phyloP scores from a whole-genome alignment of 2,888 invertebrate genomes.

The Cryptocheilus praepositus region DNA sequence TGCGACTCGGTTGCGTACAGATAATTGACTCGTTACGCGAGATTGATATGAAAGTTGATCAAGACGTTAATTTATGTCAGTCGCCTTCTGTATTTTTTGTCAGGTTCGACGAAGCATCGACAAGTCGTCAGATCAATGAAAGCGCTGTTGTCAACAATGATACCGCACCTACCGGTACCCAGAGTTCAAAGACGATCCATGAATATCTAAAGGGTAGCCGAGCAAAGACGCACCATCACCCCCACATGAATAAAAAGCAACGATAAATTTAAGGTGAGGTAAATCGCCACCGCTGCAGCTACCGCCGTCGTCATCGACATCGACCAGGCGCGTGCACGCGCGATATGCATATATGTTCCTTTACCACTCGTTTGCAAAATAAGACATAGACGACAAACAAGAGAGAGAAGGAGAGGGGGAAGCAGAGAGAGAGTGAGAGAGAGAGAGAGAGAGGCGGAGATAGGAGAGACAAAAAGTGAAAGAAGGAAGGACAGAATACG shows the following conservation, averaged over 20 bases:
- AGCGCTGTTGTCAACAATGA: conserved; percentile 53
- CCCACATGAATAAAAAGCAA: conserved; percentile 64
- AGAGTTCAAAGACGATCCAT: conserved; percentile 55
- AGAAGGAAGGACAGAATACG: no score
- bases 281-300: no score
- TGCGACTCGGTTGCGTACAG: no score
- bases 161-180: conserved; percentile 51
- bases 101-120: conserved; percentile 70
- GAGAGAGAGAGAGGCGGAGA: no score
- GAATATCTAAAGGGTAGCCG: conserved; percentile 63
- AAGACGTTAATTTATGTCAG: conserved; percentile 44
- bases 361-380: conserved; percentile 9
- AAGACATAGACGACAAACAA: no score
- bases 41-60: conserved; percentile 17
- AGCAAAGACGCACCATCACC: conserved; percentile 67
- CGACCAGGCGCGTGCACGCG: no score
- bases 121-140: conserved; percentile 66
- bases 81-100: conserved; percentile 32
- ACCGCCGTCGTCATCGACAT: no score
- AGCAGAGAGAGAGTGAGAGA: no score
- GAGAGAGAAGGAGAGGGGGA: no score
- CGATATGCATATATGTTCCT: conserved; percentile 2
- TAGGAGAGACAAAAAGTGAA: no score
- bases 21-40: conserved; percentile 4
- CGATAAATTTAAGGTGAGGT: conserved; percentile 72